Evolutionary conservation across 2,113 vertebrate species (phyloP).

Genomic region (Entelurus aequoreus): DNA sequence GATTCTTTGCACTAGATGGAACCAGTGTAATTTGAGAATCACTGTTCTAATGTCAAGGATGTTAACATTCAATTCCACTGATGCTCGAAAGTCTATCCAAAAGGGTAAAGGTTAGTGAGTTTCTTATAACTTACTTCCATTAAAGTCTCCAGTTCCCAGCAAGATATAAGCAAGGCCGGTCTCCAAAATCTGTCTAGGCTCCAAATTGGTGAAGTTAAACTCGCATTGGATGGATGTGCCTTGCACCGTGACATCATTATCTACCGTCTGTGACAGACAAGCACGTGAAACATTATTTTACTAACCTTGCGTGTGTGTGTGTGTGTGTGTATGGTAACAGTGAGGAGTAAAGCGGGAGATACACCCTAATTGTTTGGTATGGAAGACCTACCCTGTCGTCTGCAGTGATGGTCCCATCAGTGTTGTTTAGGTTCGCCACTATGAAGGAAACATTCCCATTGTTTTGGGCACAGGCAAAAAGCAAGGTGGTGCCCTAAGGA

Average conservation of each 20-base stretch:
- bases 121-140: background rate
- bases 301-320: too few species aligned
- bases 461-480: background rate
- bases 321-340: too few species aligned
- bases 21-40: too few species aligned
- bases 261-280: background rate
- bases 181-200: background rate
- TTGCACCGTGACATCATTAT: accelerated
- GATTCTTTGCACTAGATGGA: too few species aligned
- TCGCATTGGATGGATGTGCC: background rate
- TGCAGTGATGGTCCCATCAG: background rate
- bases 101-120: too few species aligned
- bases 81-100: too few species aligned
- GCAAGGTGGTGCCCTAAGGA: background rate
- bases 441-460: background rate
- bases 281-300: too few species aligned
- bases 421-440: background rate
- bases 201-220: background rate
- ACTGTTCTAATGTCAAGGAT: too few species aligned
- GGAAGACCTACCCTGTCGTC: background rate
- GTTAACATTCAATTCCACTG: too few species aligned
- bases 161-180: background rate
- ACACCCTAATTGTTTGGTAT: too few species aligned
- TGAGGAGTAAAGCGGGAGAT: too few species aligned
- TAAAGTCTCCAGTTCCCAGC: background rate